Evolutionary conservation across 2,888 invertebrate genomes (phyloP).

Genomic region (Hirtodrosophila trivittata): DNA sequence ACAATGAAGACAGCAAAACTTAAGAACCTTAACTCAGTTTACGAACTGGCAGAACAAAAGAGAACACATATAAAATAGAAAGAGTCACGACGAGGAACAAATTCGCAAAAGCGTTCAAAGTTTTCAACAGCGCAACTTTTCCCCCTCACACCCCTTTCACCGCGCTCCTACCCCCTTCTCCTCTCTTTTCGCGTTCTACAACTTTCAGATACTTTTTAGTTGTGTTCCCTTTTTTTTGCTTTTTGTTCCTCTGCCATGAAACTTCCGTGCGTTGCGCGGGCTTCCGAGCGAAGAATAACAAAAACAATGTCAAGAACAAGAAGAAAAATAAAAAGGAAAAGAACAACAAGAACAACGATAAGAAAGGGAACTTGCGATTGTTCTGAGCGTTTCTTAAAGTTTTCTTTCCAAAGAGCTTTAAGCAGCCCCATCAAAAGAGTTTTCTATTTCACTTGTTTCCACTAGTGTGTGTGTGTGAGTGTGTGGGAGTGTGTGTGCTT

Average conservation of each 20-base stretch:
- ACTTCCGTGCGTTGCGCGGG: constrained; percentile 49
- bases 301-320: constrained; percentile 63
- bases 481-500: not conserved
- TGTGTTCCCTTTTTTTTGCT: constrained; percentile 26
- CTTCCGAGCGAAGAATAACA: constrained; percentile 35
- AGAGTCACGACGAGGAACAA: constrained; percentile 32
- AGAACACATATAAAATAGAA: constrained; percentile 3
- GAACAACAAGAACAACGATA: constrained; percentile 17
- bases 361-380: constrained; percentile 44
- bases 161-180: constrained; percentile 12
- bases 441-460: constrained; percentile 71
- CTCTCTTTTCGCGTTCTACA: constrained; percentile 39
- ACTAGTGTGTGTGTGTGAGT: constrained; percentile 6
- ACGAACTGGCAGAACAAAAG: constrained; percentile 9
- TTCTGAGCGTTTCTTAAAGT: constrained; percentile 52
- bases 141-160: no score
- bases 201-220: constrained; percentile 54
- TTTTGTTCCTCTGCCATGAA: constrained; percentile 20
- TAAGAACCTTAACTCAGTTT: constrained; percentile 64
- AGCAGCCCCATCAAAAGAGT: constrained; percentile 27
- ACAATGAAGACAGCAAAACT: constrained; percentile 52
- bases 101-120: constrained; percentile 60
- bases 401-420: constrained; percentile 33
- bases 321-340: no score
- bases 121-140: constrained; percentile 50